Percentiles rank a stretch among this genome's conserved stretches.
phyloP scores from a whole-genome alignment of 2,113 vertebrate species.

The Alethe diademata region DNA sequence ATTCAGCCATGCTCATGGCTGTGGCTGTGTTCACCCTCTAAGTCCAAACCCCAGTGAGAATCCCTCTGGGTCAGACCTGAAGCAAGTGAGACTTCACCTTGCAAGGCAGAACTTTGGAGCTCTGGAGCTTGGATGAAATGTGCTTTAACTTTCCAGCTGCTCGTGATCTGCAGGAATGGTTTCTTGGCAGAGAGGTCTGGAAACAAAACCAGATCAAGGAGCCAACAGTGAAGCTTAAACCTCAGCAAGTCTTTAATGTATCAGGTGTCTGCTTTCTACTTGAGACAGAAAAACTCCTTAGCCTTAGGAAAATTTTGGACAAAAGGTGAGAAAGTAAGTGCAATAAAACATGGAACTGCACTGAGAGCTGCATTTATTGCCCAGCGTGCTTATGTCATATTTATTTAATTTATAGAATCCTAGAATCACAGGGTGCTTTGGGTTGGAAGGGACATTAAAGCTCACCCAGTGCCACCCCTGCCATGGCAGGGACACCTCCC shows the following conservation, averaged over 20 bases:
- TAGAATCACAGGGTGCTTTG: neutral
- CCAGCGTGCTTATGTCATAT: neutral
- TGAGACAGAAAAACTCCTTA: neutral
- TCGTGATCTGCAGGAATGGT: neutral
- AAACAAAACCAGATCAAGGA: neutral
- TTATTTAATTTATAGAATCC: neutral
- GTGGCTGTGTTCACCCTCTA: neutral
- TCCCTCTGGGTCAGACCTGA: neutral
- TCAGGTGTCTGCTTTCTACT: neutral
- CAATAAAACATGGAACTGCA: neutral
- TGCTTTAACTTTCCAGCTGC: neutral
- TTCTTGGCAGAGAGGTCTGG: neutral
- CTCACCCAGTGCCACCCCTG: neutral
- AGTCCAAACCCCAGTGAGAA: neutral
- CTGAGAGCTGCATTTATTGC: neutral
- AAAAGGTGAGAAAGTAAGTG: neutral
- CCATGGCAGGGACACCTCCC: neutral
- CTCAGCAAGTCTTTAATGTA: neutral
- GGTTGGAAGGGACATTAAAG: neutral
- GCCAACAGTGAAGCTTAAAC: neutral
- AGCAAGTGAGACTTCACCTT: neutral
- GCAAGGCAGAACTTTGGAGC: neutral
- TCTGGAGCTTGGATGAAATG: neutral
- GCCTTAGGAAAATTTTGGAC: neutral
- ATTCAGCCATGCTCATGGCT: fast-evolving